These are phyloP conservation scores for Microcaecilia unicolor DNA, from an alignment of 2,797 vertebrate species.

Conservation along the genomic window DNA sequence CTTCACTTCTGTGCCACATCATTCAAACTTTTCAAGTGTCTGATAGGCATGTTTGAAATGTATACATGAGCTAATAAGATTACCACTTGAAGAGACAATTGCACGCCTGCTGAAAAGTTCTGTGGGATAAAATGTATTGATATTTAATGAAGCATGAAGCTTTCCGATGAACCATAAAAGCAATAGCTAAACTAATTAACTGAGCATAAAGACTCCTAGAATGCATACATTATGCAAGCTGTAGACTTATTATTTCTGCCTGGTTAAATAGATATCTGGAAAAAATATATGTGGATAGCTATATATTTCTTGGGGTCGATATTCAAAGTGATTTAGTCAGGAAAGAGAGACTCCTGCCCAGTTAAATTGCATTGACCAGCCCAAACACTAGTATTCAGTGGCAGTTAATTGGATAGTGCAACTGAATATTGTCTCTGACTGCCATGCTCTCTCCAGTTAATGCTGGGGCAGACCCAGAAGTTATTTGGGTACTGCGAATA, in stretches of 20 bases:
- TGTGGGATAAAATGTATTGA: conserved; percentile 56
- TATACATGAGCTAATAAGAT: conserved; percentile 48
- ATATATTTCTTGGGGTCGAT: too few relatives aligned
- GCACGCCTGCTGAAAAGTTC: conserved; percentile 40
- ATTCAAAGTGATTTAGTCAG: too few relatives aligned
- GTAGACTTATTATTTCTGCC: conserved; percentile 38
- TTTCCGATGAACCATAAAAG: conserved; percentile 60
- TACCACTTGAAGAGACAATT: conserved; percentile 36
- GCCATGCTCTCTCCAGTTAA: too few relatives aligned
- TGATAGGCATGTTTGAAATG: conserved; percentile 40
- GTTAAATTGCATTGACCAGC: too few relatives aligned
- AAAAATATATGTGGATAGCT: too few relatives aligned
- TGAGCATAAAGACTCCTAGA: conserved; percentile 59
- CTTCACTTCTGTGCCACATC: too few relatives aligned
- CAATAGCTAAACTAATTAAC: conserved; percentile 72
- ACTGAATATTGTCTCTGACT: too few relatives aligned
- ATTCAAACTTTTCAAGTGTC: conserved; percentile 16
- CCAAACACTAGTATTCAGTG: too few relatives aligned
- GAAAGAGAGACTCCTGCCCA: too few relatives aligned
- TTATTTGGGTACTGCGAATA: too few relatives aligned
- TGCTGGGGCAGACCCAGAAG: too few relatives aligned
- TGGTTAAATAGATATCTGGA: conserved; percentile 34
- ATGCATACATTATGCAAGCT: conserved; percentile 45
- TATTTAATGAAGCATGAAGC: conserved; percentile 73
- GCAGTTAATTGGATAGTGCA: too few relatives aligned